A percentile compares a stretch with the other conserved stretches of the same genome.
These are phyloP conservation scores for Siniperca obscura DNA, from an alignment of 2,797 vertebrate genomes.

Conservation along the genomic window DNA sequence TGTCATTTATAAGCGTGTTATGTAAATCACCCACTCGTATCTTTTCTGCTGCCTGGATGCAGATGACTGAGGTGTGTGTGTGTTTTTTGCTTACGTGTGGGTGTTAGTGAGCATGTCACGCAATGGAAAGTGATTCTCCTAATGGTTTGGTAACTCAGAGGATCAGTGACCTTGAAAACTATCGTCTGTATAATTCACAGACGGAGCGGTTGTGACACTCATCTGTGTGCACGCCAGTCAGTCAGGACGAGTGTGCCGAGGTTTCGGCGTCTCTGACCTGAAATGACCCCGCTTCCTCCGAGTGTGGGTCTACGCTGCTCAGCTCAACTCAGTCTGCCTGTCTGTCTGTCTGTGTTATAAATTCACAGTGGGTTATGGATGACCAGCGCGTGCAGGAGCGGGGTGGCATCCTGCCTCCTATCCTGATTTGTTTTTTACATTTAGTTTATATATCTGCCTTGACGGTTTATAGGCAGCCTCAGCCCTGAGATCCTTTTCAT, in stretches of 20 bases:
- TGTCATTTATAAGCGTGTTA: constrained; percentile 60
- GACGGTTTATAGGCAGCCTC: constrained; percentile 46
- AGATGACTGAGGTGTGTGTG: constrained; percentile 65
- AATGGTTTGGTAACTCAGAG: constrained; percentile 64
- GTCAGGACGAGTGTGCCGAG: constrained; percentile 40
- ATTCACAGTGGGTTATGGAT: constrained; percentile 61
- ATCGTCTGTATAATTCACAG: constrained; percentile 60
- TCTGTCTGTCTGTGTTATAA: constrained; percentile 63
- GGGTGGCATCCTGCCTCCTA: constrained; percentile 43
- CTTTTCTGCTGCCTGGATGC: constrained; percentile 49
- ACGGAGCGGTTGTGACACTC: constrained; percentile 68
- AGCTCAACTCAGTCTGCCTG: constrained; percentile 22
- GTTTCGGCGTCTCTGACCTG: constrained; percentile 71
- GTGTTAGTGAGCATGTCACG: constrained; percentile 64
- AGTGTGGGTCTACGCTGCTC: constrained; percentile 33
- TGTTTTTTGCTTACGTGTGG: constrained; percentile 59
- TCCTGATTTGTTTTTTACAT: constrained; percentile 48
- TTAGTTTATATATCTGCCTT: constrained; percentile 40
- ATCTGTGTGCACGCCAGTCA: constrained; percentile 63
- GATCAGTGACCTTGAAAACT: constrained; percentile 75
- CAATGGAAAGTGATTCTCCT: constrained; percentile 65
- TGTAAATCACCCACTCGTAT: constrained; percentile 64
- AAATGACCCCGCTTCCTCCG: constrained; percentile 50
- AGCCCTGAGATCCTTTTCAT: constrained; percentile 21
- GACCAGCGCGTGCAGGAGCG: constrained; percentile 54